phyloP scores from a whole-genome alignment of 1,140 invertebrate species.

The Calycopis cecrops region DNA sequence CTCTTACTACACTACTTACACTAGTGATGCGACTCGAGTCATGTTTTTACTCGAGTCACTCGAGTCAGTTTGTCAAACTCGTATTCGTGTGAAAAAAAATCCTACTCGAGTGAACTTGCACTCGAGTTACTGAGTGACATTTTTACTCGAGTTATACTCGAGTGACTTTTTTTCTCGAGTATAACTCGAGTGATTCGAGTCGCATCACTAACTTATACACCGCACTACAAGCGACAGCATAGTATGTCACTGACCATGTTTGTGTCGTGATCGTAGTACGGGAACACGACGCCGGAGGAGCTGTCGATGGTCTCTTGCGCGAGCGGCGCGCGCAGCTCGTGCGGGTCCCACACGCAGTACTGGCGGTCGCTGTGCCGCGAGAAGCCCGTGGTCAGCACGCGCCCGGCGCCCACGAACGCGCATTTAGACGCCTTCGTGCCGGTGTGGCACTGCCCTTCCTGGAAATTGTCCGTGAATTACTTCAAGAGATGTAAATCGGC shows the following conservation, averaged over 20 bases:
- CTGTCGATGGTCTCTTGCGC: slow-evolving; percentile 90
- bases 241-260: slow-evolving; percentile 79
- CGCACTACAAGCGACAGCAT: not conserved
- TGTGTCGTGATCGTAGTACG: slow-evolving; percentile 95
- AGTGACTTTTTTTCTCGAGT: too few species aligned
- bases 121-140: too few species aligned
- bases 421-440: slow-evolving; percentile 93
- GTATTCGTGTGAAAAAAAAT: too few species aligned
- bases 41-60: too few species aligned
- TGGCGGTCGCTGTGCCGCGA: slow-evolving; percentile 92
- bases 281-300: slow-evolving; percentile 94
- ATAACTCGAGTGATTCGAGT: too few species aligned
- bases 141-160: too few species aligned
- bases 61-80: too few species aligned
- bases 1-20: too few species aligned
- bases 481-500: too few species aligned
- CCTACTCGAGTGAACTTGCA: too few species aligned
- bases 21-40: too few species aligned
- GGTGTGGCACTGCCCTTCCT: slow-evolving; percentile 90
- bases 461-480: slow-evolving; percentile 25
- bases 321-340: slow-evolving; percentile 85
- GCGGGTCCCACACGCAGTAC: slow-evolving; percentile 91
- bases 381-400: slow-evolving; percentile 92
- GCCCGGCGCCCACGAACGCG: slow-evolving; percentile 88
- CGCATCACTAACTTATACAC: too few species aligned